A percentile compares a stretch with the other conserved stretches of the same genome.
Evolutionary conservation across 2,113 vertebrate genomes (phyloP).

Genomic region (Emydocephalus ijimae): DNA sequence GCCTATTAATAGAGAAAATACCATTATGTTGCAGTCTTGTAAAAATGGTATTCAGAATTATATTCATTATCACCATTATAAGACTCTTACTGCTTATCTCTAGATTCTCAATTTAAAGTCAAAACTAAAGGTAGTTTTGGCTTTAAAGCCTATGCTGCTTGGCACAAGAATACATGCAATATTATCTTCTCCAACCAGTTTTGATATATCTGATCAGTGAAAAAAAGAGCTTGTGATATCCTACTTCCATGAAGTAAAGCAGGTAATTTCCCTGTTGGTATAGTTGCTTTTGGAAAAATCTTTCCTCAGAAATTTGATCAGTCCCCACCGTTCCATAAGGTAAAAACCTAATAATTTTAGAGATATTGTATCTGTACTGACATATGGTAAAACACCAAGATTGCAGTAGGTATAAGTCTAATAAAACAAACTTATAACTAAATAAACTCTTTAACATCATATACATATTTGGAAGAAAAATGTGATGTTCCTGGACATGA

Average conservation of each 20-base stretch:
- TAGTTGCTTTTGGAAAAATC: background rate
- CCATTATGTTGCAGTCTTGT: background rate
- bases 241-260: background rate
- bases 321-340: background rate
- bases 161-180: background rate
- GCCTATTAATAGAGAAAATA: background rate
- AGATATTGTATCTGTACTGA: background rate
- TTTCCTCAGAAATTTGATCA: background rate
- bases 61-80: background rate
- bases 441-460: background rate
- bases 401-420: background rate
- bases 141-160: background rate
- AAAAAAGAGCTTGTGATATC: background rate
- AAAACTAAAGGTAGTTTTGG: background rate
- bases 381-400: background rate
- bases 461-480: background rate
- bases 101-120: background rate
- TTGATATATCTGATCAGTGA: background rate
- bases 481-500: background rate
- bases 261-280: background rate
- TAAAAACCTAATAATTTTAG: background rate
- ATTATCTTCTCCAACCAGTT: background rate
- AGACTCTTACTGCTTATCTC: background rate
- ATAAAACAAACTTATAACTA: background rate
- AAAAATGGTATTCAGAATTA: background rate